phyloP scores from a whole-genome alignment of 2,888 invertebrate species.

The Lochmaea capreae region DNA sequence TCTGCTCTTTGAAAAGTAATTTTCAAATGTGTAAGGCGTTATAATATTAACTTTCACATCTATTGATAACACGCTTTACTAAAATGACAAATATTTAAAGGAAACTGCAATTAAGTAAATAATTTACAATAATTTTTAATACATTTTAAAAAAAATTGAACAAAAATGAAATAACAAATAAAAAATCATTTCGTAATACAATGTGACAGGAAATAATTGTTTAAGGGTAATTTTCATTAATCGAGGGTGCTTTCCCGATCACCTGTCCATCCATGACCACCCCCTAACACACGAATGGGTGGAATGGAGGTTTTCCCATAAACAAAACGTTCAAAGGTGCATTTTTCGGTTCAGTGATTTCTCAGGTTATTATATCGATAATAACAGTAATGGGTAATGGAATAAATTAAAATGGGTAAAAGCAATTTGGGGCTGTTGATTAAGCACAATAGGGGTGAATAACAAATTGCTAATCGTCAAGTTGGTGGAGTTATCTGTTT shows the following conservation, averaged over 20 bases:
- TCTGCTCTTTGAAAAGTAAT: no score
- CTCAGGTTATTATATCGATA: constrained; percentile 43
- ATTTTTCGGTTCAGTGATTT: constrained; percentile 47
- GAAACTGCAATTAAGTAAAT: no score
- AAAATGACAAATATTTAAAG: no score
- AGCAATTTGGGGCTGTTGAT: constrained; percentile 35
- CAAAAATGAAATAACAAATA: not conserved
- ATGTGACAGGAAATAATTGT: constrained; percentile 34
- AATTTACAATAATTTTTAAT: no score
- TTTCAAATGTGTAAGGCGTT: no score
- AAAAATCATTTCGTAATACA: constrained; percentile 20
- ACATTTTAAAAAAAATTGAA: not conserved
- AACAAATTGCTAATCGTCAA: constrained; percentile 25
- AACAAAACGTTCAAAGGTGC: constrained; percentile 44
- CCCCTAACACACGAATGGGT: constrained; percentile 24
- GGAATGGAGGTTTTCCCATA: constrained; percentile 25
- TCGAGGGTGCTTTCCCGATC: constrained; percentile 2
- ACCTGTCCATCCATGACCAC: constrained; percentile 25
- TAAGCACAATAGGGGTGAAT: constrained; percentile 26
- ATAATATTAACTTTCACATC: no score
- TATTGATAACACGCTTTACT: no score
- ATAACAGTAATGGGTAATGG: constrained; percentile 40
- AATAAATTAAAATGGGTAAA: constrained; percentile 38
- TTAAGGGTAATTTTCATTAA: constrained; percentile 17
- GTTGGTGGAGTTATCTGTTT: constrained; percentile 8